A percentile compares a stretch with the other conserved stretches of the same genome.
These are phyloP conservation scores for Philereme transversata DNA, from an alignment of 2,888 invertebrate genomes.

Conservation along the genomic window DNA sequence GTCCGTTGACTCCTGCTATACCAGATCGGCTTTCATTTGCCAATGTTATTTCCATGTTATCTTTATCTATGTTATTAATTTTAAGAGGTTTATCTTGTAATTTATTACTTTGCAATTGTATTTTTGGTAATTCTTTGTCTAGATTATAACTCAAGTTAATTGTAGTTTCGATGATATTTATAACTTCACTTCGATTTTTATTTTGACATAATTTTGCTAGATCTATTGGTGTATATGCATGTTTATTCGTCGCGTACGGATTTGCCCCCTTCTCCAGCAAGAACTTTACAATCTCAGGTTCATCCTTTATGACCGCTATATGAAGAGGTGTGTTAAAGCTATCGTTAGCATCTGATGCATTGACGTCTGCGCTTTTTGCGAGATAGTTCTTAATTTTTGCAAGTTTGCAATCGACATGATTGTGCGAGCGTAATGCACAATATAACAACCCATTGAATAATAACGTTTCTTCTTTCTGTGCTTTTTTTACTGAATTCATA, in stretches of 20 bases:
- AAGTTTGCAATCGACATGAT: slow-evolving; percentile 4
- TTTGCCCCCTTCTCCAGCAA: slow-evolving; percentile 17
- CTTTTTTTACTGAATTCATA: too few species aligned
- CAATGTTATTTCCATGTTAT: not conserved
- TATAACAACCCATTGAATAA: slow-evolving; percentile 12
- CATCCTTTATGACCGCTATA: slow-evolving; percentile 10
- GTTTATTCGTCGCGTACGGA: slow-evolving; percentile 4
- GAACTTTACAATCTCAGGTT: slow-evolving; percentile 14
- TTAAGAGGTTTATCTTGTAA: not conserved
- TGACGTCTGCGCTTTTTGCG: slow-evolving; percentile 8
- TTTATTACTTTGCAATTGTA: not conserved
- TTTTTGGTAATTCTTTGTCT: not conserved
- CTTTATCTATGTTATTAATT: not conserved
- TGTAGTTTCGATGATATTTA: not conserved
- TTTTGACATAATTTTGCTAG: slow-evolving; percentile 1
- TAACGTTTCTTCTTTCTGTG: not conserved
- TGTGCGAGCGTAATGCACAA: not conserved
- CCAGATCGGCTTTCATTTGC: slow-evolving; percentile 8
- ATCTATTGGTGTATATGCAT: slow-evolving; percentile 5
- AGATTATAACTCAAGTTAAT: not conserved
- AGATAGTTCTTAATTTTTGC: slow-evolving; percentile 8
- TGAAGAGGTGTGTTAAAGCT: slow-evolving; percentile 18
- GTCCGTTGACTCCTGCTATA: slow-evolving; percentile 16
- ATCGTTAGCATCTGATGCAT: slow-evolving; percentile 20
- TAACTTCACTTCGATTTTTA: slow-evolving; percentile 5